Evolutionary conservation across 2,888 invertebrate species (phyloP).

Genomic region (Crioceris asparagi): DNA sequence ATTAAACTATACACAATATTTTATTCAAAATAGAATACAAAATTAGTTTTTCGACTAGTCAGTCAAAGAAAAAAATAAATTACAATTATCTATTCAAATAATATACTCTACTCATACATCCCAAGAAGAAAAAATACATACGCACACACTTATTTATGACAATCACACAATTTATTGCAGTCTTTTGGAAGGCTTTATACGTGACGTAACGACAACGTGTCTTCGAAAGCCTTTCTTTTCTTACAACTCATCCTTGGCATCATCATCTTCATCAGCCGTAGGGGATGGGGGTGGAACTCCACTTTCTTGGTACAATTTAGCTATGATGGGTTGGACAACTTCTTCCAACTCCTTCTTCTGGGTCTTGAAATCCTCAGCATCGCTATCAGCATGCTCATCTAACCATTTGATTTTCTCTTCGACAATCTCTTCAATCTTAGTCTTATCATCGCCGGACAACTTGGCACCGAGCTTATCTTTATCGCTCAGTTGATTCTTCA

Average conservation of each 20-base stretch:
- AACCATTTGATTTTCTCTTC: conserved; percentile 97
- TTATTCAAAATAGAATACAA: no score
- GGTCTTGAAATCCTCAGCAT: conserved; percentile 74
- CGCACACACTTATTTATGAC: no score
- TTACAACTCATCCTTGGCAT: conserved; percentile 79
- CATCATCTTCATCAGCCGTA: conserved; percentile 57
- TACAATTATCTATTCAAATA: no score
- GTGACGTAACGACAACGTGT: no score
- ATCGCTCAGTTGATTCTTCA: conserved; percentile 93
- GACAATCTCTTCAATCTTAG: conserved; percentile 88
- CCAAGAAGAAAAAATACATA: no score
- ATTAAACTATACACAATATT: no score
- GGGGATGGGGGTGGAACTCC: conserved; percentile 55
- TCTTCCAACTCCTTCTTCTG: conserved; percentile 94
- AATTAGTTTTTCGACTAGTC: no score
- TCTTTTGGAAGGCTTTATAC: no score
- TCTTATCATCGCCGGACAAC: conserved; percentile 77
- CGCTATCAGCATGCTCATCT: conserved; percentile 88
- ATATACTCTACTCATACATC: no score
- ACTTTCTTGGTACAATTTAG: conserved; percentile 85
- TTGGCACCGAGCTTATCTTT: conserved; percentile 84
- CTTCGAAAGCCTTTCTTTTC: no score
- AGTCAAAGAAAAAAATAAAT: no score
- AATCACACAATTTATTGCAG: no score
- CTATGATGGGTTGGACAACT: conserved; percentile 92